Base-by-base conservation (phyloP, 35 echinoderm and acorn worm species). In the Strongylocentrotus purpuratus region DNA sequence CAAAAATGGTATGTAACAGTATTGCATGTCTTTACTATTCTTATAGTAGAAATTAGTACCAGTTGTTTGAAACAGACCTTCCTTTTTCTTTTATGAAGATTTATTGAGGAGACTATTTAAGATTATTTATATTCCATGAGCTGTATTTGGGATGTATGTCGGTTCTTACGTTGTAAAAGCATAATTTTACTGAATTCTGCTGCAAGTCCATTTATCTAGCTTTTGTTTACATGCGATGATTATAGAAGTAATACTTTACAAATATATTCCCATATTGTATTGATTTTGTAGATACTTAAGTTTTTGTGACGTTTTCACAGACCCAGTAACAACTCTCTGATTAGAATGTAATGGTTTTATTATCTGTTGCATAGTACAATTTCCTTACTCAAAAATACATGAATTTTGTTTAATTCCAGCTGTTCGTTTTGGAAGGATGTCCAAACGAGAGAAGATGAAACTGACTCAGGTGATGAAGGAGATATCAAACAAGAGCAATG, bases 391-490 rank as follows among this genome's bases (percentile, higher is more conserved):
- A 25, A 20, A n/a, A n/a, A 25, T 46, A 22, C 22, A 22, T 58
- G 13, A 13, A 45, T 45, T 31, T 25, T 94, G 4, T 87, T 48
- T 92, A 85, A 20, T 94, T 78, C 20, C 52, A 98, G 97, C 97
- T 97, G 97, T 98, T 18, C 92, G 97, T 18, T 98, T 98, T 96
- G 97, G 97, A 46, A 95, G 97, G 70, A 98, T 98, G 97, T 97
- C 97, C 31, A 98, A 98, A 60, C 71, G 96, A 95, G 97, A 98
- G 52, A 98, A 98, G 86, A 96, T 95, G 88, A 97, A 97, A 60
- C 61, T 98, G 14, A 94, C 95, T 61, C 95, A 96, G 25, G 97
- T 97, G 33, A 98, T 95, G 94, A 85, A 96, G 61, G 93, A 97
- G 70, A 97, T 98, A 45, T 95, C 95, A 31, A 95, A 96, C 48